Base-by-base conservation (phyloP, 2,888 invertebrate genomes). In the Acanthosepion pharaonis region DNA sequence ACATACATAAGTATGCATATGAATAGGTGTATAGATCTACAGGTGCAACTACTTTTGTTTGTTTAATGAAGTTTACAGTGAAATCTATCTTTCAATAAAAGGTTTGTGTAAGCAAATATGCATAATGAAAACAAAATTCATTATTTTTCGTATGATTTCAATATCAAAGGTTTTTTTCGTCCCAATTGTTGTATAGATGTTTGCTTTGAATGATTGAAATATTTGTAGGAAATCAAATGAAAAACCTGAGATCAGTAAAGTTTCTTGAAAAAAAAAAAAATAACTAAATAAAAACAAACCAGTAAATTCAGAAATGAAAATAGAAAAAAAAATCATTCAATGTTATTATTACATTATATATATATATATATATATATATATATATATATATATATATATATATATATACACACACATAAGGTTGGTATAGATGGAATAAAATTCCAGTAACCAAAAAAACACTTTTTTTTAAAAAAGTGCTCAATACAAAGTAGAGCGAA, bases 321-420 rank as follows among this genome's bases (percentile, higher is more conserved):
- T 11, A 28, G 11, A n/a, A 78, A n/a, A 78, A 64, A 28, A 64
- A 64, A 28, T 64, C 28, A 28, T 5, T 8, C 4, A n/a, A n/a
- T 28, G 25, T 59, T 59, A 18, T 59, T 23, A n/a, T n/a, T n/a
- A n/a, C n/a, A n/a, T 6, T n/a, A 78, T 78, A 78, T 78, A 78
- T 78, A 78, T 78, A n/a, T 78, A 78, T 78, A 78, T 78, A 78
- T 78, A 78, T 78, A 78, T 78, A n/a, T 78, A n/a, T 78, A n/a
- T 78, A 78, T 78, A 59, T 59, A 59, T 59, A 59, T 59, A 59
- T 59, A 59, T 59, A 59, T 59, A 59, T 59, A 59, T 59, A 59
- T 59, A 59, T 59, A 23, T 59, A 59, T 2, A 42, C 42, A 42
- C 42, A 42, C 42, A 42, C 42, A 42, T 3, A 42, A 42, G 42